Percentiles rank a stretch among this genome's conserved stretches.
phyloP scores from a whole-genome alignment of 2,113 vertebrate species.

The Heloderma charlesbogerti region DNA sequence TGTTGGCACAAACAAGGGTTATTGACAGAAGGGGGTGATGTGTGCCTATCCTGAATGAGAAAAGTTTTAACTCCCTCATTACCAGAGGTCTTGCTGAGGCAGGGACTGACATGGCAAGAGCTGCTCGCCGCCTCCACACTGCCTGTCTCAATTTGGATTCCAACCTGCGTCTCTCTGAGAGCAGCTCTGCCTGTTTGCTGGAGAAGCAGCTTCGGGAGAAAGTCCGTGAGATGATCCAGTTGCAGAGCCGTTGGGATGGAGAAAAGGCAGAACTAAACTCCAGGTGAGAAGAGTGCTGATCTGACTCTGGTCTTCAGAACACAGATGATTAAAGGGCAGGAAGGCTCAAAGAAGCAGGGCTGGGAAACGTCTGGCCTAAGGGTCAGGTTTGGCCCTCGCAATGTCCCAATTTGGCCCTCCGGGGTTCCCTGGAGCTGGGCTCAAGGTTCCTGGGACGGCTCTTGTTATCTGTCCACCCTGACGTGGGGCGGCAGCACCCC shows the following conservation, averaged over 20 bases:
- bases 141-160: conserved; percentile 81
- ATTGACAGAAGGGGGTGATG: background rate
- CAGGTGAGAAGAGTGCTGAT: conserved; percentile 70
- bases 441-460: too few relatives aligned
- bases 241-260: conserved; percentile 80
- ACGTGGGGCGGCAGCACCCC: too few relatives aligned
- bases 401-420: too few relatives aligned
- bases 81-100: conserved; percentile 82
- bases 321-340: background rate
- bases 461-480: too few relatives aligned
- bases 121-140: conserved; percentile 67
- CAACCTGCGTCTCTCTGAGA: conserved; percentile 61
- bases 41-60: background rate
- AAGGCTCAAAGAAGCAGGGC: too few relatives aligned
- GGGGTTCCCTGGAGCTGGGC: too few relatives aligned
- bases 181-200: conserved; percentile 52
- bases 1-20: background rate
- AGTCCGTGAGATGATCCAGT: conserved; percentile 80
- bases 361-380: too few relatives aligned
- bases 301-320: background rate
- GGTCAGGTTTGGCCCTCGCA: too few relatives aligned
- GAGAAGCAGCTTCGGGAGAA: conserved; percentile 79
- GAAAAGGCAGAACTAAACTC: conserved; percentile 85
- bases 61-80: background rate
- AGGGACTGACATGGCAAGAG: conserved; percentile 72